Evolutionary conservation across 2,888 invertebrate species (phyloP), one percentile per base, ranked within the genome.

Genomic region (Cactoblastis cactorum): DNA sequence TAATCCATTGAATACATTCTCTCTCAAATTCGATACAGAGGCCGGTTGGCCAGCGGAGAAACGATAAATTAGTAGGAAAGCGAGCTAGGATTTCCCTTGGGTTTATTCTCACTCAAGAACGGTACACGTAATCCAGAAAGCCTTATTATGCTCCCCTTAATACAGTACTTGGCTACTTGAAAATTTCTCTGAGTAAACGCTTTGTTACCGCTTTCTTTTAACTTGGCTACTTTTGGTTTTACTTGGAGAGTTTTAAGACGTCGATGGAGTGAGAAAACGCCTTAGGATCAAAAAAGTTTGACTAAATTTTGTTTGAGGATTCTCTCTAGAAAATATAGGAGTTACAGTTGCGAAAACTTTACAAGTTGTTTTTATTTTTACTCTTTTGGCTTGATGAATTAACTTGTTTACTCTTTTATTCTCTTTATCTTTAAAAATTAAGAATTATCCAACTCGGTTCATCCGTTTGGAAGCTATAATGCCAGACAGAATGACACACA

Each of bases 131-230:
- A 89, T 89, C 89, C 89, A 82, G 82, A 86, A 88, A 87, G 87
- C 86, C 89, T 87, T 89, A 88, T 89, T 89, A 89, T 86, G 77
- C 88, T 82, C 78, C 85, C 87, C 88, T 85, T 87, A 88, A 88
- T 86, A 85, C 87, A 76, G 77, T 74, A 82, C 84, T 88, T 86
- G 82, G 85, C 81, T 85, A 85, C 87, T 88, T 88, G 88, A 87
- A 86, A 88, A 84, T 87, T 86, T 88, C 74, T 82, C 81, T 73
- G 73, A 67, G 78, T 80, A 81, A 80, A 78, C 77, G 80, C 65
- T 80, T 74, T 78, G 75, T 77, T 77, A 62, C 61, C 69, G 65
- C 61, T 67, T 63, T 65, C 65, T 69, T 67, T 61, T 62, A 62
- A 61, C 43, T 52, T 55, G 48, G 49, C 15, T 69, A 62, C 61